Base-by-base conservation (phyloP, 2,113 vertebrate genomes). In the Platanista minor region DNA sequence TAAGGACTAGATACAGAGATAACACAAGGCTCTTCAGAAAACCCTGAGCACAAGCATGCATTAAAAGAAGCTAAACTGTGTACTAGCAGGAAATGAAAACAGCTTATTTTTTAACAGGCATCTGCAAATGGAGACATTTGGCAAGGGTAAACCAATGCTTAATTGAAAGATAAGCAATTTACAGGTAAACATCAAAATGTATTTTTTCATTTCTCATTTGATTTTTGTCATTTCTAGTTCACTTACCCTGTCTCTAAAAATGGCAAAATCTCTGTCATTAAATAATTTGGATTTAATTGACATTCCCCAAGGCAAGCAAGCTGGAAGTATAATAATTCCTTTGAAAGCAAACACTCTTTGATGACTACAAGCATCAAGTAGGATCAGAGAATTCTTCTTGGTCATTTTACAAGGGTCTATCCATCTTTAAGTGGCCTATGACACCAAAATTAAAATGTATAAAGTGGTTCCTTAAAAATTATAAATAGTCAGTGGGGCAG, bases 141-240 rank as follows among this genome's bases (percentile, higher is more conserved):
- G n/a, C 83, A 95, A 71, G 36, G 25, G 39, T 77, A 96, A 96
- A 94, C n/a, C 52, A 41, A 59, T 74, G 21, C 21, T 96, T 95
- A 93, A 96, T 88, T 95, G 92, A 96, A 97, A 96, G 43, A 96
- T 95, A 97, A 92, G 57, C 66, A 95, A 89, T 85, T 90, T 64
- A 57, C 23, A 97, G 84, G 90, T 92, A 86, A 95, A 88, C 66
- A 92, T 89, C 92, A 95, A 96, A 96, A n/a, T 86, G 95, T 82
- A 93, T 92, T 94, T 97, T 96, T 82, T 91, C 46, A 94, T 57
- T 96, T 96, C 86, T 97, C 52, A 72, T 93, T 96, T 93, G 75
- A 96, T 97, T 93, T 97, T 91, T 95, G 80, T 97, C 93, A 87
- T 95, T 97, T 98, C 96, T 96, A 90, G 57, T 96, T 97, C 95